Base-by-base conservation (phyloP, 2,888 invertebrate genomes). In the Xanthorhoe designata region DNA sequence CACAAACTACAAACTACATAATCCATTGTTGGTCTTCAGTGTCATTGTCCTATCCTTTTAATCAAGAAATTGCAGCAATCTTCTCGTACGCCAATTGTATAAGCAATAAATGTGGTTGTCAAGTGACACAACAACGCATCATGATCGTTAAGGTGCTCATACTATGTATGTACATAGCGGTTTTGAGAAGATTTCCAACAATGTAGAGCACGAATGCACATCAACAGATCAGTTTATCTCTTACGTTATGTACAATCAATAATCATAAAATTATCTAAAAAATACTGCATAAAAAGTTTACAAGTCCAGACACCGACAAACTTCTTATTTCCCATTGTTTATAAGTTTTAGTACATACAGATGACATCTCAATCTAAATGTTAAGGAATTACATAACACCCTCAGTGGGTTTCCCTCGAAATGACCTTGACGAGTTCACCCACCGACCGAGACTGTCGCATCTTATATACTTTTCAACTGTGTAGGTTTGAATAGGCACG, bases 371-470 rank as follows among this genome's bases (percentile, higher is more conserved):
- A 73, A 75, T 80, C 74, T 72, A 74, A 78, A 81, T 84, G 80
- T 78, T 78, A 79, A 85, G 68, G 78, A 82, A 84, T 83, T 83
- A 78, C 76, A 80, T 81, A 79, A 83, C 83, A 79, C 80, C 84
- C 84, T 80, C 79, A 79, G 74, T 75, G 81, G 84, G 84, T 67
- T 86, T 88, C 80, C 85, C 83, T 84, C 81, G 74, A 71, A 80
- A 75, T 84, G 85, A 83, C 88, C 88, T 86, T 88, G 86, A 82
- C 77, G 80, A 75, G 86, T 83, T 87, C 85, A 85, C 78, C 84
- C 86, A 81, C 82, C 80, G 80, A 81, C 81, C 80, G 80, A 81
- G 83, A 77, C 79, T 82, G 81, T 78, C 80, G 77, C 80, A 81
- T 84, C 84, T 85, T 84, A 86, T 82, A 73, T 84, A 85, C 82